Conservation (phyloP, 2,797 vertebrate genomes). For the Sebastiscus albofasciatus region DNA sequence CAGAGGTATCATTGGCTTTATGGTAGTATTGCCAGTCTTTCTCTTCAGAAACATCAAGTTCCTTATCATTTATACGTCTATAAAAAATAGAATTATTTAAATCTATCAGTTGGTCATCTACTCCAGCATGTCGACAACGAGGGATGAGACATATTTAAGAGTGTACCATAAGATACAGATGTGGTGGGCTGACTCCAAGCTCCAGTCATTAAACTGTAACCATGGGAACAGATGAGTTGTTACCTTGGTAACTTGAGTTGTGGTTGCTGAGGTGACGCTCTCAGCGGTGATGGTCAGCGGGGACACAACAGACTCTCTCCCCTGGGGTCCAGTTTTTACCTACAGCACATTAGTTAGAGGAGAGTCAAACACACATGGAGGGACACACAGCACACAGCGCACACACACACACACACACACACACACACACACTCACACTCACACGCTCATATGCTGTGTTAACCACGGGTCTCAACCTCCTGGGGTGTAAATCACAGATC, state of each 20-base stretch:
- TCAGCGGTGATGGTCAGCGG: conserved; percentile 86
- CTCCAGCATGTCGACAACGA: background rate
- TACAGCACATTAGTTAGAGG: conserved; percentile 50
- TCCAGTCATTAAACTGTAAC: conserved; percentile 15
- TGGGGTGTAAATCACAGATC: background rate
- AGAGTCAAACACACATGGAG: background rate
- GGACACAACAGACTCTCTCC: conserved; percentile 73
- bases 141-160: background rate
- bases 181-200: background rate
- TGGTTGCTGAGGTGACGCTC: conserved; percentile 96
- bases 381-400: background rate
- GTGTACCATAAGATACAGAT: background rate
- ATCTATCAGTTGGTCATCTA: background rate
- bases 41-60: background rate
- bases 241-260: conserved; percentile 98
- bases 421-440: background rate
- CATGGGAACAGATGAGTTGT: conserved; percentile 43
- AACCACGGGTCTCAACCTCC: background rate
- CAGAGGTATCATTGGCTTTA: background rate
- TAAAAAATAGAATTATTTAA: background rate
- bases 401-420: background rate
- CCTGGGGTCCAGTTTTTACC: conserved; percentile 72
- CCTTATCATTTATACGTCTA: background rate
- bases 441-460: background rate
- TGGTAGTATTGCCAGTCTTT: background rate